Percentiles rank a stretch among this genome's conserved stretches.
phyloP scores from a whole-genome alignment of 2,888 invertebrate genomes.

The Cryptophagus acutangulus region DNA sequence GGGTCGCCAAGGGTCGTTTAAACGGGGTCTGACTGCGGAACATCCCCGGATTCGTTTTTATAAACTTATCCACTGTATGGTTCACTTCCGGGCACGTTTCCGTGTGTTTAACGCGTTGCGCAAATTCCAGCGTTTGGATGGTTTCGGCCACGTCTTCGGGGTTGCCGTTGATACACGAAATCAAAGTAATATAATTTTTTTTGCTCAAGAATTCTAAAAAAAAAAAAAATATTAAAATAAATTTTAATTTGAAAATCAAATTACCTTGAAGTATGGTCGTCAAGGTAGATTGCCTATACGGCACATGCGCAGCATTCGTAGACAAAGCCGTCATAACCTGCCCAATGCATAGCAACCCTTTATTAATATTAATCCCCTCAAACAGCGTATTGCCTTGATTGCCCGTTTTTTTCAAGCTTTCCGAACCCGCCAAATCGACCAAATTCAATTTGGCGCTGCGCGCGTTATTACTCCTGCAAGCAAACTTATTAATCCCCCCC shows the following conservation, averaged over 20 bases:
- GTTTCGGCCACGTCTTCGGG: slow-evolving; percentile 48
- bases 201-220: slow-evolving; percentile 48
- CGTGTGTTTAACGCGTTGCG: slow-evolving; percentile 48
- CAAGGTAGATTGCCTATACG: slow-evolving; percentile 50
- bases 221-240: too few relatives aligned
- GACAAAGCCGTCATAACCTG: slow-evolving; percentile 50
- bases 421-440: slow-evolving; percentile 53
- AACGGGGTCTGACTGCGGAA: too few relatives aligned
- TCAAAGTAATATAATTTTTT: slow-evolving; percentile 48
- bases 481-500: too few relatives aligned
- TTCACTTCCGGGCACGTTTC: slow-evolving; percentile 48
- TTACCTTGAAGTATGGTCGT: slow-evolving; percentile 50
- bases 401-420: slow-evolving; percentile 51
- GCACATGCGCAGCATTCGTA: slow-evolving; percentile 44
- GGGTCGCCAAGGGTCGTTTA: too few relatives aligned
- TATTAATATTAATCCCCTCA: slow-evolving; percentile 53
- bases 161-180: slow-evolving; percentile 50
- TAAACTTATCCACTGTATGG: too few relatives aligned
- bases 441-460: slow-evolving; percentile 50
- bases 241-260: too few relatives aligned
- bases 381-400: slow-evolving; percentile 49
- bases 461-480: too few relatives aligned
- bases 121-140: slow-evolving; percentile 50
- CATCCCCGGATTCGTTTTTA: too few relatives aligned
- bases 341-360: slow-evolving; percentile 49